Evolutionary conservation across 2,888 invertebrate species (phyloP), one percentile per base, ranked within the genome.

Genomic region (Diaperis boleti): DNA sequence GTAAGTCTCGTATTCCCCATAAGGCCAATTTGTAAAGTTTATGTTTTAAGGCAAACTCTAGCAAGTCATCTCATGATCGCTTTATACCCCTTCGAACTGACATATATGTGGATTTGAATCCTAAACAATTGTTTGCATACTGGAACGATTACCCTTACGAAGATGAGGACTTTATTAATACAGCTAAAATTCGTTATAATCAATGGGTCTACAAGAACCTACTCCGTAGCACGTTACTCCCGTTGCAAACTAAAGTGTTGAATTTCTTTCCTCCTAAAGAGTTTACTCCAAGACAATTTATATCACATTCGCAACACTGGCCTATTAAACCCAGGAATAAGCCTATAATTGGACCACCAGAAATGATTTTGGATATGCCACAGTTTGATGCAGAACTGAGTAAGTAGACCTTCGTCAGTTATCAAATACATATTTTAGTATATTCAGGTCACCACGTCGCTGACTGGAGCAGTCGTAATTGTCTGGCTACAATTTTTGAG

Each of bases 231-330:
- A 14, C 35, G 13, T 26, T 62, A 14, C 15, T 56, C 1, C 62
- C 62, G 5, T 15, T 15, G 3, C 17, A 56, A 14, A 8, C 20
- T 3, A 56, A 26, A 62, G 50, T 56, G 17, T 26, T 62, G 8
- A 56, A 62, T 50, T 62, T 62, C 17, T 62, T 49, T 15, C 62
- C 62, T 4, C 44, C 62, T 1, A 62, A 50, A 20, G 22, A 39
- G 31, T 49, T 17, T 10, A 14, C 26, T 2, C 26, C 26, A 8
- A 6, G 6, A 5, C 26, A 6, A 8, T 26, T 26, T 5, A 3
- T n/a, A 3, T 5, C 6, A 26, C n/a, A 2, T 6, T 2, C 26
- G 8, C 11, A 33, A 33, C 13, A 15, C 0, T 62, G 62, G 57
- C 62, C 62, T 3, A 42, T 62, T 10, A 35, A 26, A 20, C 29